phyloP scores from a whole-genome alignment of 2,888 invertebrate species.

The Protodeltote pygarga region DNA sequence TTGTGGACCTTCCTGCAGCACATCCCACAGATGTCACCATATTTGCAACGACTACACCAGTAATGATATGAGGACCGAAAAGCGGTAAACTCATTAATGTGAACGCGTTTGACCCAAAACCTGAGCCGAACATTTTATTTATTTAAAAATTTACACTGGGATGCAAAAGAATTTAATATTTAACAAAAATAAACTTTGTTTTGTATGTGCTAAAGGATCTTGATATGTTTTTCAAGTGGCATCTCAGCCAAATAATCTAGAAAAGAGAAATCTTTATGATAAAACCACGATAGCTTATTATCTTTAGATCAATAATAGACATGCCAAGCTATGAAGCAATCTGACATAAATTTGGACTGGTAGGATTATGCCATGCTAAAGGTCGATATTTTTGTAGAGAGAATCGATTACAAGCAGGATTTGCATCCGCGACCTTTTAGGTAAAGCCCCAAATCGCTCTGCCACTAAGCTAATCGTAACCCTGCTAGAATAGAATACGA shows the following conservation, averaged over 20 bases:
- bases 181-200: slow-evolving; percentile 3
- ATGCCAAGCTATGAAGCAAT: slow-evolving; percentile 2
- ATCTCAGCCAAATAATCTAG: slow-evolving; percentile 15
- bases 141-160: slow-evolving; percentile 3
- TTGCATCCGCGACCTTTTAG: no score
- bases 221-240: slow-evolving; percentile 27
- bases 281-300: slow-evolving; percentile 9
- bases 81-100: slow-evolving; percentile 55
- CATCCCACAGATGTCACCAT: slow-evolving; percentile 38
- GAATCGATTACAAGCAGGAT: no score
- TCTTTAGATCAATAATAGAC: slow-evolving; percentile 28
- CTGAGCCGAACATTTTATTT: slow-evolving; percentile 50
- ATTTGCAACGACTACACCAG: slow-evolving; percentile 53
- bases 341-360: slow-evolving; percentile 5
- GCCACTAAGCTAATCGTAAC: no score
- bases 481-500: no score
- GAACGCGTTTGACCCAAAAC: slow-evolving; percentile 52
- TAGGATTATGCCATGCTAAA: neutral
- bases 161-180: slow-evolving; percentile 17
- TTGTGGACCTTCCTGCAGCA: slow-evolving; percentile 40
- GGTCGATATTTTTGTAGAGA: no score
- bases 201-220: slow-evolving; percentile 19
- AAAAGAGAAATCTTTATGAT: slow-evolving; percentile 34
- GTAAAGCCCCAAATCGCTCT: no score
- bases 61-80: slow-evolving; percentile 57